phyloP scores from a whole-genome alignment of 2,797 vertebrate species.

The Poeciliopsis presidionis region DNA sequence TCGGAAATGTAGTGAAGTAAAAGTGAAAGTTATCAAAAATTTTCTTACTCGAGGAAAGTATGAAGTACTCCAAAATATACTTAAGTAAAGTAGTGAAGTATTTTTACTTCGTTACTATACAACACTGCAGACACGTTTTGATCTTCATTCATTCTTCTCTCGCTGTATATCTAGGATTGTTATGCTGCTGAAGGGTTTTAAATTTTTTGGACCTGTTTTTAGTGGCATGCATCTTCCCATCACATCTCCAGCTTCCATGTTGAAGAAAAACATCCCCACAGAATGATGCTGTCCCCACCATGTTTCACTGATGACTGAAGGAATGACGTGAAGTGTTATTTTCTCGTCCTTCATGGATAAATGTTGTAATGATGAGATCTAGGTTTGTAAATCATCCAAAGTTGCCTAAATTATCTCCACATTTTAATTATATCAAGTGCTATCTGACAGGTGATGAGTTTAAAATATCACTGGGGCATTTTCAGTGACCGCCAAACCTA shows the following conservation, averaged over 20 bases:
- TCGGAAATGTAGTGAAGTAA: too few relatives aligned
- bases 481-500: constrained; percentile 44
- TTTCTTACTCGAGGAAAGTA: too few relatives aligned
- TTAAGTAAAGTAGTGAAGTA: too few relatives aligned
- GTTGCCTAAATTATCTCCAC: constrained; percentile 29
- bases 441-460: background rate
- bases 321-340: background rate
- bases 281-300: background rate
- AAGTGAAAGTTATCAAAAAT: too few relatives aligned
- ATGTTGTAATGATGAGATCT: constrained; percentile 41
- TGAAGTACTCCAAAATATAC: too few relatives aligned
- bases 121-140: too few relatives aligned
- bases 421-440: constrained; percentile 31
- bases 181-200: background rate
- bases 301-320: background rate
- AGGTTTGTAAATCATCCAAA: constrained; percentile 10
- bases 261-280: background rate
- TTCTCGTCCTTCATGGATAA: constrained; percentile 53
- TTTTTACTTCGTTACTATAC: too few relatives aligned
- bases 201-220: background rate
- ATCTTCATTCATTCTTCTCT: background rate
- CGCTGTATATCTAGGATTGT: background rate
- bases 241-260: background rate
- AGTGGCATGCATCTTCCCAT: background rate
- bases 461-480: constrained; percentile 19